Conservation (phyloP, 2,113 vertebrate genomes). For the Dromaius novaehollandiae region DNA sequence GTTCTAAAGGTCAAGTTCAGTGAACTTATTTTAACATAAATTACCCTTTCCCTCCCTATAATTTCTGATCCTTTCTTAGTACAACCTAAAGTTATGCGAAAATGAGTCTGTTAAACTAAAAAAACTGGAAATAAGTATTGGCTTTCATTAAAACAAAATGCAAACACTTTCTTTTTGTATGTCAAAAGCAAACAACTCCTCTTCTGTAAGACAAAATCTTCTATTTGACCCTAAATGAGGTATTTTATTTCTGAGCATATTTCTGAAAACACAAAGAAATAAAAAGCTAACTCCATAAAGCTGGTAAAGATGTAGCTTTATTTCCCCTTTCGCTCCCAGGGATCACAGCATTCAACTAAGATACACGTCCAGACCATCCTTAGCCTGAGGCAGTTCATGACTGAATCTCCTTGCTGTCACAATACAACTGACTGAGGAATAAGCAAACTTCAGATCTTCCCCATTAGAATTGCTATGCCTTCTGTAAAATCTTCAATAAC, state of each 20-base stretch:
- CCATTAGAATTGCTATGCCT: neutral
- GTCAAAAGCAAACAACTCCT: neutral
- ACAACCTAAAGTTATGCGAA: neutral
- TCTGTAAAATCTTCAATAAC: neutral
- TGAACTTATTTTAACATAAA: neutral
- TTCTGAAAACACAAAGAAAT: neutral
- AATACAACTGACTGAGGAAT: neutral
- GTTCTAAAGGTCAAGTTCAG: neutral
- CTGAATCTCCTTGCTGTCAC: neutral
- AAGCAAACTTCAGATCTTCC: neutral
- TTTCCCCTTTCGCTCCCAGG: neutral
- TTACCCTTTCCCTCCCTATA: neutral
- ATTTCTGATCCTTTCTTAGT: conserved; percentile 38
- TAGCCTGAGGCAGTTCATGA: neutral
- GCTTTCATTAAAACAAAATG: neutral
- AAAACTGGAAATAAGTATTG: neutral
- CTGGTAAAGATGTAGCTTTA: neutral
- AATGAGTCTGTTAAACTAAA: neutral
- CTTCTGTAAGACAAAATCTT: neutral
- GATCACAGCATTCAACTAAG: neutral
- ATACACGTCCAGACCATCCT: neutral
- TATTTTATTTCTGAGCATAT: neutral
- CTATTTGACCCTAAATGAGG: neutral
- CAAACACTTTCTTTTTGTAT: neutral
- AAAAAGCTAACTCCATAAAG: neutral